phyloP scores from a whole-genome alignment of 2,797 vertebrate species.

The Hemibagrus guttatus region DNA sequence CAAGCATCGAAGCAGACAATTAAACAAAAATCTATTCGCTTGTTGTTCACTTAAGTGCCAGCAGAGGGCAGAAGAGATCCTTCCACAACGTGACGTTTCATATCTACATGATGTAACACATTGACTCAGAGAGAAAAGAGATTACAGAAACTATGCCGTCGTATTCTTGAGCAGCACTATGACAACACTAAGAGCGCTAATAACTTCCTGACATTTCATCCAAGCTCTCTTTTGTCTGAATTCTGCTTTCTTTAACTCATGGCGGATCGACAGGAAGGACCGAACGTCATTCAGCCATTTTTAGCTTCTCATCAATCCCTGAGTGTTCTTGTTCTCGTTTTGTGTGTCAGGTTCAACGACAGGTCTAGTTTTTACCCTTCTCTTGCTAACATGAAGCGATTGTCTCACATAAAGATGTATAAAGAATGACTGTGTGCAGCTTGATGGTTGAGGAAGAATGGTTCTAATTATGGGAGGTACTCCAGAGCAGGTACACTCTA shows the following conservation, averaged over 20 bases:
- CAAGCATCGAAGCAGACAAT: not conserved
- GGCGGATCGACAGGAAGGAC: not conserved
- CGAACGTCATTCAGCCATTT: not conserved
- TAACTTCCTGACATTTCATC: conserved; percentile 15
- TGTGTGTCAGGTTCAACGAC: not conserved
- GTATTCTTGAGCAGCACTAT: conserved; percentile 31
- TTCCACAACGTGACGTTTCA: not conserved
- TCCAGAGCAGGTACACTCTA: not conserved
- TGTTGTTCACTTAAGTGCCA: not conserved
- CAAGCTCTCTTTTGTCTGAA: not conserved
- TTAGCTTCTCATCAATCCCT: conserved; percentile 24
- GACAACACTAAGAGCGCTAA: conserved; percentile 6
- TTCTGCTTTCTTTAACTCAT: not conserved
- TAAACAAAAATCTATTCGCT: too few species aligned
- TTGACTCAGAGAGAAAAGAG: not conserved
- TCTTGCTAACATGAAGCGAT: not conserved
- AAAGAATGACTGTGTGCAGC: not conserved
- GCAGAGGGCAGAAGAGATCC: conserved; percentile 44
- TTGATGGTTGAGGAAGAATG: not conserved
- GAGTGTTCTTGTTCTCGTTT: not conserved
- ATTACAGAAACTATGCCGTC: not conserved
- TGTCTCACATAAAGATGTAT: not conserved
- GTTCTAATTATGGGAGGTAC: not conserved
- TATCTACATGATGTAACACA: conserved; percentile 1
- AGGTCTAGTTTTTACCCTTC: not conserved